These are phyloP conservation scores for Ictalurus furcatus DNA, from an alignment of 2,113 vertebrate genomes.

Conservation along the genomic window DNA sequence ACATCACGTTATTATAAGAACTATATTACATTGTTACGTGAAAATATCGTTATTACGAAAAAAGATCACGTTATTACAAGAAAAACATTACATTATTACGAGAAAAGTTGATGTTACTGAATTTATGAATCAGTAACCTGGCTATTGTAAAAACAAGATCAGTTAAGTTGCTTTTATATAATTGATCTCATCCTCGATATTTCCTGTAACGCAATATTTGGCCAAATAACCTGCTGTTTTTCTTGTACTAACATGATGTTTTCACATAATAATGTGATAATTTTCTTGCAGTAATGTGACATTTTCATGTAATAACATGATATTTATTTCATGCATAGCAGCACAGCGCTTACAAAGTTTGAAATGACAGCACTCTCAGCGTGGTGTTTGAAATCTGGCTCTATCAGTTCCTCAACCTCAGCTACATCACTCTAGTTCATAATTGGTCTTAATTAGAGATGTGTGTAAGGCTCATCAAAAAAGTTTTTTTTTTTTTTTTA, in stretches of 20 bases:
- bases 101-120: too few relatives aligned
- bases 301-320: not conserved
- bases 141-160: too few relatives aligned
- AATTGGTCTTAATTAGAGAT: not conserved
- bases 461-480: too few relatives aligned
- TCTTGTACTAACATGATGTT: not conserved
- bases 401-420: not conserved
- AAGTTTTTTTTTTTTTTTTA: not conserved
- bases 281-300: not conserved
- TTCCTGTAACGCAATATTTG: too few relatives aligned
- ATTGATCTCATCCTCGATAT: too few relatives aligned
- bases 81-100: not conserved
- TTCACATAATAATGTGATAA: not conserved
- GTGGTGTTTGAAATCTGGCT: too few relatives aligned
- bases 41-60: not conserved
- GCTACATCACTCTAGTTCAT: not conserved
- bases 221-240: too few relatives aligned
- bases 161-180: too few relatives aligned
- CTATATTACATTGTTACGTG: not conserved
- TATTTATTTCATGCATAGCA: not conserved
- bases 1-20: not conserved
- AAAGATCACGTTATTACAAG: not conserved
- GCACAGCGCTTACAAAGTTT: not conserved
- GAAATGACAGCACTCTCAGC: too few relatives aligned
- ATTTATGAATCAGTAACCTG: too few relatives aligned